Conservation (phyloP, 2,888 invertebrate genomes). For the Lapara coniferarum region DNA sequence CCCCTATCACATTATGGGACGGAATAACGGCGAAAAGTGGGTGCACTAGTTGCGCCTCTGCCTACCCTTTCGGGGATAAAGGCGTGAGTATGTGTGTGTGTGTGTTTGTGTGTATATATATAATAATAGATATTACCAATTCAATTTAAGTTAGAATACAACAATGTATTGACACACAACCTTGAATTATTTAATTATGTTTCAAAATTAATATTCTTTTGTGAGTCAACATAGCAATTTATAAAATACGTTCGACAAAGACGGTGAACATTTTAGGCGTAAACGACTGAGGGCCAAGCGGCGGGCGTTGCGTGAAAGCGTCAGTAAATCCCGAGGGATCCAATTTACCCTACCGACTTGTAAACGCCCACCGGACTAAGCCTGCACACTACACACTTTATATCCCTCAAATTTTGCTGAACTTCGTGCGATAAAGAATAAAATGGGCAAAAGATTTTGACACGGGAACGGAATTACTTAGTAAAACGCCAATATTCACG, state of each 20-base stretch:
- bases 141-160: not conserved
- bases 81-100: too few species aligned
- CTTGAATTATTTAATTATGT: constrained; percentile 16
- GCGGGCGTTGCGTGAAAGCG: constrained; percentile 61
- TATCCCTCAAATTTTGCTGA: constrained; percentile 58
- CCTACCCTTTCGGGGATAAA: too few species aligned
- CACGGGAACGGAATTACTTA: constrained; percentile 42
- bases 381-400: constrained; percentile 61
- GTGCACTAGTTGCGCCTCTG: too few species aligned
- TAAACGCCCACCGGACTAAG: constrained; percentile 62
- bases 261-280: constrained; percentile 68
- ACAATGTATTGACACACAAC: not conserved
- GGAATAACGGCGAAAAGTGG: too few species aligned
- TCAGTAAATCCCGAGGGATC: constrained; percentile 72
- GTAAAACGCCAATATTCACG: constrained; percentile 24
- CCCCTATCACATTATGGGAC: too few species aligned
- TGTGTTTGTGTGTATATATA: too few species aligned
- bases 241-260: constrained; percentile 56
- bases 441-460: constrained; percentile 48
- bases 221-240: constrained; percentile 27
- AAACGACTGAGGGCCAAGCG: constrained; percentile 53
- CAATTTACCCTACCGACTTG: constrained; percentile 71
- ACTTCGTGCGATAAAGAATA: constrained; percentile 60
- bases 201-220: constrained; percentile 38
- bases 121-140: not conserved